Conservation (phyloP, 2,888 invertebrate genomes). For the Calameuta filiformis region DNA sequence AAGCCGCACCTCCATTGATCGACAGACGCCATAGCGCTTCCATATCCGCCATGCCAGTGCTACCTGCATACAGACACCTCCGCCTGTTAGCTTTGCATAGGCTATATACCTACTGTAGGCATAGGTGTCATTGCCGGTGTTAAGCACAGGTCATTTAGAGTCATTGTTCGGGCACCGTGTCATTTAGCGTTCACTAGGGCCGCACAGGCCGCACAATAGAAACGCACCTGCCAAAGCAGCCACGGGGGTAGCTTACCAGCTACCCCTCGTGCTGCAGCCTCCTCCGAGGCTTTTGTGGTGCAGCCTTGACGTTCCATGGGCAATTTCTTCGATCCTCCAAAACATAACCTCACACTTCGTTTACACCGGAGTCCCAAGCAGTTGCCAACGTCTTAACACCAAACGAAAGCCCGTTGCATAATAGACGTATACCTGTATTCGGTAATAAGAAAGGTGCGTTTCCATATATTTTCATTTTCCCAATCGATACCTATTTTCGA, state of each 20-base stretch:
- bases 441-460: neutral
- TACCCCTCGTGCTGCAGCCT: neutral
- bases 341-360: neutral
- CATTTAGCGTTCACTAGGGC: slow-evolving; percentile 2
- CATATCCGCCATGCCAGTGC: too few species aligned
- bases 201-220: neutral
- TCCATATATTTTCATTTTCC: neutral
- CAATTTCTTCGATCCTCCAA: neutral
- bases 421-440: neutral
- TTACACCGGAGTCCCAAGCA: neutral
- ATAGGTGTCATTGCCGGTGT: slow-evolving; percentile 8
- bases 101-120: neutral
- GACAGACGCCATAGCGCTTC: too few species aligned
- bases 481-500: neutral
- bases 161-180: slow-evolving; percentile 19
- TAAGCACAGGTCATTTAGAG: slow-evolving; percentile 20
- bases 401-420: neutral
- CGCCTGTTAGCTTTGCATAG: too few species aligned
- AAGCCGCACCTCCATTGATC: too few species aligned
- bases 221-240: slow-evolving; percentile 4
- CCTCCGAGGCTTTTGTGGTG: neutral
- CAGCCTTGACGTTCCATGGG: neutral
- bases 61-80: too few species aligned
- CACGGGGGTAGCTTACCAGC: neutral
- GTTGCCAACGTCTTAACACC: neutral